Conservation (phyloP, 2,888 invertebrate species). For the Heliconius aoede region DNA sequence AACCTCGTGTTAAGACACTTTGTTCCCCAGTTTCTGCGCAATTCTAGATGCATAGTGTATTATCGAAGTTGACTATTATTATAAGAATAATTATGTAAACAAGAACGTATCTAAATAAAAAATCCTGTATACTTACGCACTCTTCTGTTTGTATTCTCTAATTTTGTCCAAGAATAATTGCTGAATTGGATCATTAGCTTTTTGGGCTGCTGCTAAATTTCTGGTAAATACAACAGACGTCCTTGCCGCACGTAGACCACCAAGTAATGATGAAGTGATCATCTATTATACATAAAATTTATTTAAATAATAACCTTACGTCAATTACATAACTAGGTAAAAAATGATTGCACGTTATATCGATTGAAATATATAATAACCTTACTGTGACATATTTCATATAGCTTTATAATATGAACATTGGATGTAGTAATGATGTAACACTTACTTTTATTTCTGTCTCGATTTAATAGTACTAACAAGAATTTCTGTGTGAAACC, state of each 20-base stretch:
- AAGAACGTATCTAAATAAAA: neutral
- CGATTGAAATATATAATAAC: neutral
- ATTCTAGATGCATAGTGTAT: too few species aligned
- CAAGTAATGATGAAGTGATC: conserved; percentile 81
- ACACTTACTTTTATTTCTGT: conserved; percentile 13
- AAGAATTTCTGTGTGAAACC: neutral
- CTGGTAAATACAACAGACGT: conserved; percentile 83
- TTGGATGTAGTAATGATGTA: neutral
- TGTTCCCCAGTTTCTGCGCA: too few species aligned
- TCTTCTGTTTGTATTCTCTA: conserved; percentile 93
- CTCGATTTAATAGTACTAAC: neutral
- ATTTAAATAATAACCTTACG: conserved; percentile 67
- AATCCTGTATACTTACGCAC: conserved; percentile 86
- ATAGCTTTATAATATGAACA: neutral
- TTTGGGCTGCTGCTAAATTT: conserved; percentile 89
- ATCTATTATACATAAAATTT: too few species aligned
- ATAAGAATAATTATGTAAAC: neutral
- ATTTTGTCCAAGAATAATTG: conserved; percentile 96
- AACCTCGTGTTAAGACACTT: too few species aligned
- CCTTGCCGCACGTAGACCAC: conserved; percentile 78
- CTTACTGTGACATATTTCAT: neutral
- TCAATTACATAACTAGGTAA: conserved; percentile 50
- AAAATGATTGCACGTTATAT: neutral
- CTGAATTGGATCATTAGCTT: conserved; percentile 94
- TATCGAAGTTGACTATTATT: too few species aligned